Conservation (phyloP, 2,888 invertebrate genomes). For the Drosophila aldrichi region DNA sequence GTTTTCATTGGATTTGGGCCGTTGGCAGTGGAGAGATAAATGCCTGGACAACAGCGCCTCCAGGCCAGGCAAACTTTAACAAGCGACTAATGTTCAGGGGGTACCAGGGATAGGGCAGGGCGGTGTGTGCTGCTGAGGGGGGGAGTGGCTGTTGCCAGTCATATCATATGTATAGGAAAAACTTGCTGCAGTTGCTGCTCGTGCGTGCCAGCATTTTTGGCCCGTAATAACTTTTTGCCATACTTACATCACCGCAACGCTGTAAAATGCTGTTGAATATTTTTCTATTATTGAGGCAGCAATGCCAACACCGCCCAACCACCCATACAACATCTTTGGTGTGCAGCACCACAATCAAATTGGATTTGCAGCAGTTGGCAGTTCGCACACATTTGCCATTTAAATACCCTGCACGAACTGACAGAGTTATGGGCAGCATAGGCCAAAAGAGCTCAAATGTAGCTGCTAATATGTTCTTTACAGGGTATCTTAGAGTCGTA, state of each 20-base stretch:
- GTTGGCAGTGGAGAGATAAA: slow-evolving; percentile 54
- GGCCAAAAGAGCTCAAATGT: too few relatives aligned
- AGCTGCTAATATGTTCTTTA: neutral
- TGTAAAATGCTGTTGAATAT: slow-evolving; percentile 76
- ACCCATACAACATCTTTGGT: neutral
- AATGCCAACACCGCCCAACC: neutral
- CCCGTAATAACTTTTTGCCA: slow-evolving; percentile 54
- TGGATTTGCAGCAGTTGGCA: slow-evolving; percentile 12
- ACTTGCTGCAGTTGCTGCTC: slow-evolving; percentile 14
- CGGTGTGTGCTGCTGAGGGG: too few relatives aligned
- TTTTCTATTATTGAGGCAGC: slow-evolving; percentile 70
- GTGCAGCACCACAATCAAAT: slow-evolving; percentile 19
- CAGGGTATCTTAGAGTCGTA: slow-evolving; percentile 6
- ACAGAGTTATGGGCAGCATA: too few relatives aligned
- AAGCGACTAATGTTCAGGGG: slow-evolving; percentile 53
- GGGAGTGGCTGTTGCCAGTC: slow-evolving; percentile 15
- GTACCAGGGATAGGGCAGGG: neutral
- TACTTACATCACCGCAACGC: slow-evolving; percentile 75
- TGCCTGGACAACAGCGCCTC: slow-evolving; percentile 41
- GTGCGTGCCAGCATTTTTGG: slow-evolving; percentile 61
- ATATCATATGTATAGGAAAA: slow-evolving; percentile 36
- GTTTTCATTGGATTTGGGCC: slow-evolving; percentile 47
- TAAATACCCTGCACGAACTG: neutral
- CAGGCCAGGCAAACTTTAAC: slow-evolving; percentile 45
- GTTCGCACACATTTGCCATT: slow-evolving; percentile 16